phyloP scores from a whole-genome alignment of 1,140 invertebrate species.

The Wiebesia pumilae region DNA sequence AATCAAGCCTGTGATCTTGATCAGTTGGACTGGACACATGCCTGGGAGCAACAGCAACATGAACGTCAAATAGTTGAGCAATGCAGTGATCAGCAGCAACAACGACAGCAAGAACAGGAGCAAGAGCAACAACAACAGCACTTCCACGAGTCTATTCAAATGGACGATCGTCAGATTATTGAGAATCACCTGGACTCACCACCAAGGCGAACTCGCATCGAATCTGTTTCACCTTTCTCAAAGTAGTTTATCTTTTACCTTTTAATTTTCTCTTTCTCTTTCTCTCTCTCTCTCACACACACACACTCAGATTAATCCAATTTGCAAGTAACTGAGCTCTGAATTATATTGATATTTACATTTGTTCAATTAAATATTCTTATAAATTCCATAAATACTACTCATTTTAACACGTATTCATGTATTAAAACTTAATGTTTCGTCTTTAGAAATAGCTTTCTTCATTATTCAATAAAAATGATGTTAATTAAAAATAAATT shows the following conservation, averaged over 20 bases:
- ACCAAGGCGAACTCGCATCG: conserved; percentile 55
- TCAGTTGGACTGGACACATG: conserved; percentile 65
- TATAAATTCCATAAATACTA: too few relatives aligned
- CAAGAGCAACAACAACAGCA: conserved; percentile 34
- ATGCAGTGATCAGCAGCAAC: conserved; percentile 32
- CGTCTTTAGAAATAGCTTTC: too few relatives aligned
- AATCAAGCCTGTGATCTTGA: conserved; percentile 62
- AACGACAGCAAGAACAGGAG: too few relatives aligned
- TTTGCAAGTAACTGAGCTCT: too few relatives aligned
- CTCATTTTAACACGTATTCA: too few relatives aligned
- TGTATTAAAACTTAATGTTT: too few relatives aligned
- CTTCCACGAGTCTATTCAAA: conserved; percentile 55
- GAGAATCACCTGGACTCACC: conserved; percentile 63
- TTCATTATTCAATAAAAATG: too few relatives aligned
- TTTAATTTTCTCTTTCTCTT: neutral
- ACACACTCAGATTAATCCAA: neutral
- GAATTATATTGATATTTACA: too few relatives aligned
- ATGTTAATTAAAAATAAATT: too few relatives aligned
- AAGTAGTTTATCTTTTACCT: conserved; percentile 61
- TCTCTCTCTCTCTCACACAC: too few relatives aligned
- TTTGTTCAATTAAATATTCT: too few relatives aligned
- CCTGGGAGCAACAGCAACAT: conserved; percentile 65
- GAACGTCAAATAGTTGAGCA: conserved; percentile 38
- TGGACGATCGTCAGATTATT: conserved; percentile 56
- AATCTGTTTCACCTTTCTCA: conserved; percentile 65